These are phyloP conservation scores for Acanthosepion esculentum DNA, from an alignment of 2,888 invertebrate genomes.

Conservation along the genomic window DNA sequence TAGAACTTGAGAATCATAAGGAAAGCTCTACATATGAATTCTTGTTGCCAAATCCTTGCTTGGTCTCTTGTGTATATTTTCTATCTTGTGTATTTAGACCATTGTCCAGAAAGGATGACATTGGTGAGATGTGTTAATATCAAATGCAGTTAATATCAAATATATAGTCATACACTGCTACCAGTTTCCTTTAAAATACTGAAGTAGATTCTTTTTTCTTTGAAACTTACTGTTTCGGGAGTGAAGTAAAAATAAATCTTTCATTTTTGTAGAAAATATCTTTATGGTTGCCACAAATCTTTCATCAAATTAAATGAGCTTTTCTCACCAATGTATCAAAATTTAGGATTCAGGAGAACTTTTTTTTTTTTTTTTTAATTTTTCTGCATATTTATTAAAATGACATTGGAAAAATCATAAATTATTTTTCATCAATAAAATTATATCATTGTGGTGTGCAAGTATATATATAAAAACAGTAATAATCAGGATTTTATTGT, in stretches of 20 bases:
- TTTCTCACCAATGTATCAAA: neutral
- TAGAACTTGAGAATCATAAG: neutral
- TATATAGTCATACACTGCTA: neutral
- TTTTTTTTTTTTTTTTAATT: too few relatives aligned
- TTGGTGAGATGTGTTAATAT: neutral
- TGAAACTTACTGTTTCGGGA: neutral
- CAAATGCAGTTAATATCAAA: neutral
- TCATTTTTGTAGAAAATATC: neutral
- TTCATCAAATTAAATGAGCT: neutral
- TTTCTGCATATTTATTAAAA: too few relatives aligned
- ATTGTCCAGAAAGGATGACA: constrained; percentile 18
- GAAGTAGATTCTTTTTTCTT: neutral
- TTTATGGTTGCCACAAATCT: neutral
- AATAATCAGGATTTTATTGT: too few relatives aligned
- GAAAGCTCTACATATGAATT: neutral
- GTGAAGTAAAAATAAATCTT: neutral
- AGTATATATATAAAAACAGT: too few relatives aligned
- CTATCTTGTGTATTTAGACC: neutral
- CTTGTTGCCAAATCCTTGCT: neutral
- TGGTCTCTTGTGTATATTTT: neutral
- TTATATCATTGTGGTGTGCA: too few relatives aligned
- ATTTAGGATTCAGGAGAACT: neutral
- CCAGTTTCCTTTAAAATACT: neutral
- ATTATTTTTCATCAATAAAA: too few relatives aligned
- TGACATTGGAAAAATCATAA: too few relatives aligned